Evolutionary conservation across 2,113 vertebrate species (phyloP), one percentile per base, ranked within the genome.

Genomic region (Pantherophis guttatus): DNA sequence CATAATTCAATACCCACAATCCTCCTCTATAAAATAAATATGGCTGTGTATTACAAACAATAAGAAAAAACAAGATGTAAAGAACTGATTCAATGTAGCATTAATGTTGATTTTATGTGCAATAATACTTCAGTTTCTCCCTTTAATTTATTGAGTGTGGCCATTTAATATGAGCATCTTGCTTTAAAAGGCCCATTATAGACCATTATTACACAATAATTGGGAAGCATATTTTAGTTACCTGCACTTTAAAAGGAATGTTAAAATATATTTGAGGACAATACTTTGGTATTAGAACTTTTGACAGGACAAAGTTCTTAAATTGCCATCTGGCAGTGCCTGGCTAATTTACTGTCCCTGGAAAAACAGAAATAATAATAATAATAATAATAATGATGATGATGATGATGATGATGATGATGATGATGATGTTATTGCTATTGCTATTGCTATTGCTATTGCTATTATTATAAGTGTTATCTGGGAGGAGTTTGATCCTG

Each of bases 181-280:
- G 24, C 53, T 89, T 58, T 89, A 58, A 85, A 87, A 87, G n/a
- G 53, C n/a, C 87, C 24, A 48, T 85, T 89, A 85, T 58, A 70
- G 65, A 53, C 33, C 15, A 91, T 92, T 39, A 3, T 88, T 33
- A 24, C 5, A 5, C 13, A 92, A 90, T 7, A 58, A 85, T 86
- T 81, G 1, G 52, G 94, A 95, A 24, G 3, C 91, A 55, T 3
- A 94, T 53, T 44, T 7, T 59, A 90, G 33, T 0, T 58, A 0
- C 0, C 33, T 86, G 23, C 23, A 70, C 13, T 93, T 44, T 62
- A 39, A 3, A 23, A 33, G 10, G 92, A 55, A 1, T 87, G 50
- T 50, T 0, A 8, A 85, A 87, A 1, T n/a, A 23, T 62, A 29
- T 94, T 33, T 85, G 95, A 92, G 90, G 12, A 19, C 5, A 58